These are phyloP conservation scores for Neocloeon triangulifer DNA, from an alignment of 1,140 invertebrate species.

Conservation along the genomic window DNA sequence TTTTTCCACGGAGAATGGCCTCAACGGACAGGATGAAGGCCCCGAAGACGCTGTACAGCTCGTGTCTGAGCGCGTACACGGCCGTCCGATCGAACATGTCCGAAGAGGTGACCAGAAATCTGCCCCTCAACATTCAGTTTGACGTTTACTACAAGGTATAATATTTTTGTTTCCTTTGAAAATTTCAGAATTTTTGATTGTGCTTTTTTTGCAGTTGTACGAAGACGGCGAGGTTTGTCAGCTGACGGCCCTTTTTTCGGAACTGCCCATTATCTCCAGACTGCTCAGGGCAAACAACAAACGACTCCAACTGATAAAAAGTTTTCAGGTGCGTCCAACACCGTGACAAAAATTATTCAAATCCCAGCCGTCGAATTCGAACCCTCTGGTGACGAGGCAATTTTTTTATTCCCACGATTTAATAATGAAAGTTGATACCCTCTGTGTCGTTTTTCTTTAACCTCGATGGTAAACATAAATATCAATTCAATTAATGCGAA, in stretches of 20 bases:
- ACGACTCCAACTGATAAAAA: constrained; percentile 35
- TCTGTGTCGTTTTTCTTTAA: too few relatives aligned
- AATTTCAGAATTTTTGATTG: constrained; percentile 11
- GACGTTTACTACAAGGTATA: constrained; percentile 39
- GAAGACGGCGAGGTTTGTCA: constrained; percentile 33
- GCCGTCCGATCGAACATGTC: constrained; percentile 20
- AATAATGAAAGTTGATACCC: too few relatives aligned
- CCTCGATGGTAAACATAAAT: too few relatives aligned
- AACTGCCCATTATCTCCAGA: constrained; percentile 44
- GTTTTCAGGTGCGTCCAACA: constrained; percentile 44
- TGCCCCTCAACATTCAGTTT: constrained; percentile 34
- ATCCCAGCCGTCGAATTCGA: too few relatives aligned
- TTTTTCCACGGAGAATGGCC: too few relatives aligned
- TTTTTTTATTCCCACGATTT: too few relatives aligned
- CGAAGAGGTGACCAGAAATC: constrained; percentile 17
- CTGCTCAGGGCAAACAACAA: constrained; percentile 46
- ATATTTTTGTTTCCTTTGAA: constrained; percentile 15
- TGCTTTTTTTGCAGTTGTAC: constrained; percentile 26
- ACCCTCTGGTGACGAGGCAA: too few relatives aligned
- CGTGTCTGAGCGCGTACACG: constrained; percentile 14
- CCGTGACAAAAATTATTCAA: too few relatives aligned
- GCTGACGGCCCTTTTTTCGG: constrained; percentile 36
- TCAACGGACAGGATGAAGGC: too few relatives aligned
- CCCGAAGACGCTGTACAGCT: constrained; percentile 12
- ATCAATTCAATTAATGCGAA: too few relatives aligned